Percentiles rank a stretch among this genome's conserved stretches.
phyloP scores from a whole-genome alignment of 2,888 invertebrate genomes.

The Lasioglossum malachurum region DNA sequence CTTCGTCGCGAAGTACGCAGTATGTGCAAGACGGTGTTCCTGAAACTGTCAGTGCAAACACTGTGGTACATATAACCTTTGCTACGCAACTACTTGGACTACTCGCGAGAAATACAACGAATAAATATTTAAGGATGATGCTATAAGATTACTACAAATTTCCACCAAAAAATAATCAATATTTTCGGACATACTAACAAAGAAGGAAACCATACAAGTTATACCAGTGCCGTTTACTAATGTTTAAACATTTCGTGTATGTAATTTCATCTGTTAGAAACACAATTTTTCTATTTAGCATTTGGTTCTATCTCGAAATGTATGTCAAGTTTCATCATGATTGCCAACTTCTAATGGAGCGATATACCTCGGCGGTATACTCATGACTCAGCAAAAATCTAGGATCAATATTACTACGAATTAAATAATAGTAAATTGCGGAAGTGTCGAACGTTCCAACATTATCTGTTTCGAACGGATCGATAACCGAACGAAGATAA shows the following conservation, averaged over 20 bases:
- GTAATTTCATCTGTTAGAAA: background rate
- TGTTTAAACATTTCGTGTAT: background rate
- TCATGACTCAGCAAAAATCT: background rate
- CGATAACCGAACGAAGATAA: background rate
- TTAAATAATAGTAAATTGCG: background rate
- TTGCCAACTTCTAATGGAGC: background rate
- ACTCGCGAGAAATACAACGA: background rate
- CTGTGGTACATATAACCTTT: constrained; percentile 10
- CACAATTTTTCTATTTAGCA: background rate
- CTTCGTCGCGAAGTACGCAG: constrained; percentile 30
- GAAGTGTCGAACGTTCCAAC: too few relatives aligned
- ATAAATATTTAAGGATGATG: background rate
- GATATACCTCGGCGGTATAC: background rate
- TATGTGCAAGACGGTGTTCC: constrained; percentile 27
- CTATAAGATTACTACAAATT: background rate
- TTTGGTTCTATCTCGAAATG: background rate
- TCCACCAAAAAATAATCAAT: background rate
- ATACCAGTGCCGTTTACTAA: background rate
- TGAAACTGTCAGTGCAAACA: constrained; percentile 57
- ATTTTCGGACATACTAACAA: background rate
- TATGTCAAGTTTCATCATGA: background rate
- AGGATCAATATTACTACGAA: background rate
- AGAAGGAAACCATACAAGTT: background rate
- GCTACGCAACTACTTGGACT: background rate
- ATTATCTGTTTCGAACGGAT: background rate